Evolutionary conservation across 2,113 vertebrate species (phyloP), one percentile per base, ranked within the genome.

Genomic region (Lethenteron camtschaticum): DNA sequence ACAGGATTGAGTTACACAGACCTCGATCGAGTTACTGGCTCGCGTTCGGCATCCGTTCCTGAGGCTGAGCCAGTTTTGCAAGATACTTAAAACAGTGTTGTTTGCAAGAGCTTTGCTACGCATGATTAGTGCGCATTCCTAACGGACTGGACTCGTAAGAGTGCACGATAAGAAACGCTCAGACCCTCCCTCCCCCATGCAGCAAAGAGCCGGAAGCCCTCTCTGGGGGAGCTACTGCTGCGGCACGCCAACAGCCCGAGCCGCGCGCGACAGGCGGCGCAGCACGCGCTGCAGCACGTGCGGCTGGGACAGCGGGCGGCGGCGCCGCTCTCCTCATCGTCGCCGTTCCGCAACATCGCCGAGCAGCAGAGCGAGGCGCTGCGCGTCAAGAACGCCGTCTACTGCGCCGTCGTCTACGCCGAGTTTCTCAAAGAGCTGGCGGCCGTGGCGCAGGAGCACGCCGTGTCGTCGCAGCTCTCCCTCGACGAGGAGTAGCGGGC

Each of bases 401-500:
- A 95, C 83, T 88, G 87, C 56, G 83, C 90, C 1, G 87, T 96
- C 71, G 84, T 96, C 79, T 95, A 95, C 78, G 83, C 84, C 0
- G 90, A 96, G 80, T 96, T 96, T 82, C 85, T 96, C 70, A 95
- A 96, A 77, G 91, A 96, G 79, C 80, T 96, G 81, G 90, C 91
- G 0, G 89, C 91, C 72, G 83, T 92, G 8, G 84, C 89, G 68
- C 90, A 95, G 80, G 89, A 92, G 72, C 91, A 95, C 57, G 85
- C 89, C 0, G 87, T 96, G 74, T 81, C 82, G 56, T 80, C 91
- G 1, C 91, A 89, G 56, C 94, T 90, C 76, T 81, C 86, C 68
- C 78, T 80, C 58, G 83, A 82, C 76, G 81, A 82, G 69, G 80
- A 79, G 41, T 41, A 41, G 6, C 41, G 6, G 41, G 41, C 41